Evolutionary conservation across 2,888 invertebrate species (phyloP).

Genomic region (Phlogophora meticulosa): DNA sequence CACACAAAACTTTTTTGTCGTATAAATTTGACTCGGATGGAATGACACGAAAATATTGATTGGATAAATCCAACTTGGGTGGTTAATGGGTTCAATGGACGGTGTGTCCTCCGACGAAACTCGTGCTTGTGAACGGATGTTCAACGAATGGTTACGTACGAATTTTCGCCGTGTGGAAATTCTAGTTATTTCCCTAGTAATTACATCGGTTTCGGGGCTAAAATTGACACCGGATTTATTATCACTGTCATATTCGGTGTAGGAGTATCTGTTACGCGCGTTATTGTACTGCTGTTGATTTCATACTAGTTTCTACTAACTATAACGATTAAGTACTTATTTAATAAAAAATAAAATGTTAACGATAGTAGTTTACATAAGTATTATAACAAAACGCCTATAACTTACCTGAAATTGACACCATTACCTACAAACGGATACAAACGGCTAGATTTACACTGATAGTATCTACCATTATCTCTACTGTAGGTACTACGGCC

Average conservation of each 20-base stretch:
- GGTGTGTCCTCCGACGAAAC: neutral
- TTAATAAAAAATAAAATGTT: slow-evolving; percentile 13
- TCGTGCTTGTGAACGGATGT: too few species aligned
- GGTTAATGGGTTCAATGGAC: too few species aligned
- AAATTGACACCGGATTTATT: neutral
- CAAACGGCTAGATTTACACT: slow-evolving; percentile 4
- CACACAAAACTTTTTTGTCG: too few species aligned
- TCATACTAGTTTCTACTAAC: slow-evolving; percentile 5
- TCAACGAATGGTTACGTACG: neutral
- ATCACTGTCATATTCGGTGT: slow-evolving; percentile 1
- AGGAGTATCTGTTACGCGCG: neutral
- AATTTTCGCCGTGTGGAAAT: neutral
- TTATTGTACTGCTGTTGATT: slow-evolving; percentile 17
- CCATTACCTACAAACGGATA: slow-evolving; percentile 22
- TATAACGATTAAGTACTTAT: slow-evolving; percentile 11
- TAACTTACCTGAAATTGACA: slow-evolving; percentile 21
- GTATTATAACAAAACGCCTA: neutral
- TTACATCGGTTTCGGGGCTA: slow-evolving; percentile 1
- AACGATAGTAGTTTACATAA: neutral
- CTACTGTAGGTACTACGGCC: slow-evolving; percentile 3
- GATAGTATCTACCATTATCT: slow-evolving; percentile 44
- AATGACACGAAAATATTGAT: too few species aligned
- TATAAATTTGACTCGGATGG: too few species aligned
- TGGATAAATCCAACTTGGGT: too few species aligned
- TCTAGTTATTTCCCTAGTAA: slow-evolving; percentile 2